Base-by-base conservation (phyloP, 2,888 invertebrate species). In the Conops quadrifasciatus region DNA sequence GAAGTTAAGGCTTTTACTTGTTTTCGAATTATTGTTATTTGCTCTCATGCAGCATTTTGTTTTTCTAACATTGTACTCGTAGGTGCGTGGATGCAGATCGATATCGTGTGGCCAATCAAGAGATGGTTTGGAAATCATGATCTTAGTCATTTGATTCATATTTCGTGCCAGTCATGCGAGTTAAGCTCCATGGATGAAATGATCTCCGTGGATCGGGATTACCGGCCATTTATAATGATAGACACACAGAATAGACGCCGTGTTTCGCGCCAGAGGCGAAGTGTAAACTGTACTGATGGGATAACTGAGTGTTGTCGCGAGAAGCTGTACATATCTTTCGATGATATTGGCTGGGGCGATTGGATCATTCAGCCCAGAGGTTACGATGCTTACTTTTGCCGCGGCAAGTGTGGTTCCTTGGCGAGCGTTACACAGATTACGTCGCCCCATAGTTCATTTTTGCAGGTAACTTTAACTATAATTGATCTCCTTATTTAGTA, bases 311-410 rank as follows among this genome's bases (percentile, higher is more conserved):
- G 95, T 83, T 95, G 95, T 82, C 87, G 94, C 16, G 94, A 95
- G 82, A 91, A 92, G 51, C 88, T 95, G 0, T 93, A 92, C 81
- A 92, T 96, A 73, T 92, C 92, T 75, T 95, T 95, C 82, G 90
- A 90, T 73, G 93, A 94, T 56, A 91, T 95, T 69, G 94, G 94
- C 62, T 95, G 95, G 95, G 91, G 91, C 77, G 92, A 94, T 83
- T 95, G 95, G 95, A 94, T 95, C 72, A 89, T 95, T 74, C 88
- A 90, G 75, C 95, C 95, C 0, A 88, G 89, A 16, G 94, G 94
- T 0, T 95, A 95, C 84, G 91, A 94, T 79, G 95, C 95, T 0
- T 94, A 94, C 84, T 95, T 94, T 87, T 95, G 95, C 82, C 91
- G 92, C 71, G 95, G 95, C 0, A 90, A 91, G 24, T 95, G 95